Percentiles rank a stretch among this genome's conserved stretches.
These are phyloP conservation scores for Alligator mississippiensis DNA, from an alignment of 2,113 vertebrate genomes.

Conservation along the genomic window DNA sequence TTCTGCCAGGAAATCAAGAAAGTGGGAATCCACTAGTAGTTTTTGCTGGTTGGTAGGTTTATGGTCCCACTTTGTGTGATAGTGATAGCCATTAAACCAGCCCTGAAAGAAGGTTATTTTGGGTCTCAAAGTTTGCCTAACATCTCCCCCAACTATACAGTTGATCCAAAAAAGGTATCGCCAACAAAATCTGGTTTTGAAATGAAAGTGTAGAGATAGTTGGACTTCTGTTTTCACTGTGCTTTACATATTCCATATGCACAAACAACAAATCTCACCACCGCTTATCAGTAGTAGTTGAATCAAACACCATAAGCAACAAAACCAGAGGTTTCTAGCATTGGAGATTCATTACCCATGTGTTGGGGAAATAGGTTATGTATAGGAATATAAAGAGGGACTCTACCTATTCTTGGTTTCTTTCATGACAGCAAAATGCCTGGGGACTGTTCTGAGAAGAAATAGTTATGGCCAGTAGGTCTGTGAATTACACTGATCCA, in stretches of 20 bases:
- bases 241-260: not conserved
- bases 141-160: no score
- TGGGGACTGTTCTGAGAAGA: not conserved
- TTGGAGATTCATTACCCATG: accelerated
- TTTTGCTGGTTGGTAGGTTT: not conserved
- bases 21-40: not conserved
- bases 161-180: no score
- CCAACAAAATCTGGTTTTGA: not conserved
- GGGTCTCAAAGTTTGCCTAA: no score
- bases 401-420: not conserved
- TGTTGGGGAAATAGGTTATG: not conserved
- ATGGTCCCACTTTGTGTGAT: no score
- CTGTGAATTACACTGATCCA: not conserved
- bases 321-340: not conserved
- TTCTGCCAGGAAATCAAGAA: not conserved
- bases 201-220: not conserved
- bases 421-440: not conserved
- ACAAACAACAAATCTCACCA: not conserved
- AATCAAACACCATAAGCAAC: not conserved
- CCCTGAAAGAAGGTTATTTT: no score
- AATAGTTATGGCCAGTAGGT: not conserved
- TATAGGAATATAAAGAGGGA: not conserved
- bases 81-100: no score
- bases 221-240: not conserved
- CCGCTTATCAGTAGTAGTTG: not conserved